Base-by-base conservation (phyloP, 1,140 invertebrate genomes). In the Orchesella cincta region DNA sequence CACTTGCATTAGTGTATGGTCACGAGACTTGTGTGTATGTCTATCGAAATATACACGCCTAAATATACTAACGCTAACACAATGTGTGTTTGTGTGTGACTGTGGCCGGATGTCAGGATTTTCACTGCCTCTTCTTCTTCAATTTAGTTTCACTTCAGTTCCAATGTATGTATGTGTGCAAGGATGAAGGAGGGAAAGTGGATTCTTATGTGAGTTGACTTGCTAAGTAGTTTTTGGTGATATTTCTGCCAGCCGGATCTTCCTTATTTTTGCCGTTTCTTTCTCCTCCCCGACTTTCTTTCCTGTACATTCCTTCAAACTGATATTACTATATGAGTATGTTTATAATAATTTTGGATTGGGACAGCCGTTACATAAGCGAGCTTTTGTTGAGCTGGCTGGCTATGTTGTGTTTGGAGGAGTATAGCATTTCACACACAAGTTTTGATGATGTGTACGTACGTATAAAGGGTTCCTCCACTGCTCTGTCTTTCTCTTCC, bases 201-300 rank as follows among this genome's bases (percentile, higher is more conserved):
- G 62, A 67, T 31, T 67, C 62, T 33, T 29, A 31, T 33, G 62
- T 67, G 62, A 67, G 2, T 29, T 29, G 62, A 67, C 62, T 67
- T 67, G 23, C n/a, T 67, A 67, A 67, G 62, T 67, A n/a, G 31
- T 31, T 31, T 33, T 67, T 31, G 62, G 62, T 67, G 12, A 67
- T 67, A 33, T 67, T 67, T 67, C 31, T 12, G 62, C 28, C 26
- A 33, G 62, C 62, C 62, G 28, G 62, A 67, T 67, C 29, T 67
- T 67, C 12, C 26, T 12, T 31, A 46, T 31, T n/a, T 57, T 57
- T 57, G 54, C 54, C 54, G 26, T 46, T 18, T 8, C 39, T 46
- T 46, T 46, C 39, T 46, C 39, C 39, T 46, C 39, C 39, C 18
- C 39, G 5, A 8, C 39, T 18, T 46, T 5, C 39, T 57, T 23